Evolutionary conservation across 2,113 vertebrate species (phyloP).

Genomic region (Hippocampus mohnikei): DNA sequence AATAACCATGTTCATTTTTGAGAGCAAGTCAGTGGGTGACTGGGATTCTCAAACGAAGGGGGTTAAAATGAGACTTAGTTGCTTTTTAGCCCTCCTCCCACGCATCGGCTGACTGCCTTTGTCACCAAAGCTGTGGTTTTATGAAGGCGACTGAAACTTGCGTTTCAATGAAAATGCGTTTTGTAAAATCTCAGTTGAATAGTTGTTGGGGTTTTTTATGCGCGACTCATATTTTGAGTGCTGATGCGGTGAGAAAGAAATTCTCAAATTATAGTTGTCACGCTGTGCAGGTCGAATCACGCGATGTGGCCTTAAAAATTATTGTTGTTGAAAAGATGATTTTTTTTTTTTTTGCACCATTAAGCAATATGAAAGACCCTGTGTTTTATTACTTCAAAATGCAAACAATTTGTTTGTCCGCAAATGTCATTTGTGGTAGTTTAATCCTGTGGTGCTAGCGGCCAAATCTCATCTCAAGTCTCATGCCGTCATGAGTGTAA

Average conservation of each 20-base stretch:
- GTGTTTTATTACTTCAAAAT: no score
- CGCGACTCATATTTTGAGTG: constrained; percentile 20
- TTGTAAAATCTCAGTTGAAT: constrained; percentile 53
- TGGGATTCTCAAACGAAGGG: constrained; percentile 19
- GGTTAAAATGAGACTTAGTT: constrained; percentile 30
- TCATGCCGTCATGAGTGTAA: not conserved
- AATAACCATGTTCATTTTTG: constrained; percentile 26
- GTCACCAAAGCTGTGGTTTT: constrained; percentile 36
- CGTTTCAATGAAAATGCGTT: constrained; percentile 22
- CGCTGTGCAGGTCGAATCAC: no score
- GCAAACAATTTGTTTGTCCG: no score
- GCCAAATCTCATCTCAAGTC: not conserved
- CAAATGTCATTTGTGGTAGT: not conserved
- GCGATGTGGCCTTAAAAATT: no score
- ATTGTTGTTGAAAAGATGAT: not conserved
- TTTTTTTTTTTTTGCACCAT: no score
- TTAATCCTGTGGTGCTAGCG: not conserved
- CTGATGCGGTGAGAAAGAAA: constrained; percentile 3
- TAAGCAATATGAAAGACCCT: no score
- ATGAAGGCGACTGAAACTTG: constrained; percentile 44
- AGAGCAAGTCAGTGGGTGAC: constrained; percentile 67
- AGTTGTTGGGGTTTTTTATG: no score
- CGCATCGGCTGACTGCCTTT: constrained; percentile 6
- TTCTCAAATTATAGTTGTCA: not conserved
- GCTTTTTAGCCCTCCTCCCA: constrained; percentile 36